Evolutionary conservation across 2,797 vertebrate species (phyloP).

Genomic region (Austrolebias charrua): DNA sequence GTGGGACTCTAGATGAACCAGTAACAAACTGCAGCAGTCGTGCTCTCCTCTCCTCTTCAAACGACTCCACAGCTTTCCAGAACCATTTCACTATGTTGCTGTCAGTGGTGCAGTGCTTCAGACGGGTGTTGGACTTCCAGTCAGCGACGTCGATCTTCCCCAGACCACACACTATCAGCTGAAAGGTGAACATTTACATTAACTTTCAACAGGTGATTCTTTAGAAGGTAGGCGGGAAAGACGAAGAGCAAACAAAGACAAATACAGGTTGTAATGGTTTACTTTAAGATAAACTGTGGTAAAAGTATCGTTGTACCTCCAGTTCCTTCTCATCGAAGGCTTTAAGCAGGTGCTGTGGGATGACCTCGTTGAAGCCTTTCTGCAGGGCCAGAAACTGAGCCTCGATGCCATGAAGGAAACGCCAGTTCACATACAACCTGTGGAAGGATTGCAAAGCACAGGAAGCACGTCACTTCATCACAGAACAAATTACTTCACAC

Average conservation of each 20-base stretch:
- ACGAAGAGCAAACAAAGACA: background rate
- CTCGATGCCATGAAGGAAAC: slow-evolving; percentile 95
- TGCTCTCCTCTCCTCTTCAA: slow-evolving; percentile 93
- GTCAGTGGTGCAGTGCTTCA: slow-evolving; percentile 96
- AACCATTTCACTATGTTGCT: slow-evolving; percentile 98
- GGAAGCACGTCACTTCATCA: background rate
- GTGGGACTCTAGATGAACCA: slow-evolving; percentile 93
- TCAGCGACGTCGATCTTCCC: slow-evolving; percentile 97
- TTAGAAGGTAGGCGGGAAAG: background rate
- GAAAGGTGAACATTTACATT: slow-evolving; percentile 1
- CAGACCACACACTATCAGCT: slow-evolving; percentile 96
- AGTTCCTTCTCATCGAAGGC: slow-evolving; percentile 98
- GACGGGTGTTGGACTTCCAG: slow-evolving; percentile 96
- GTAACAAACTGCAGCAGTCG: slow-evolving; percentile 97
- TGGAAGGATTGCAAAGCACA: background rate
- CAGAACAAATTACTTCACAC: too few relatives aligned
- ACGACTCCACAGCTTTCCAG: slow-evolving; percentile 97
- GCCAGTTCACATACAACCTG: slow-evolving; percentile 89
- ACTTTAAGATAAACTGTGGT: too few relatives aligned
- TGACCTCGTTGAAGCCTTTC: slow-evolving; percentile 99
- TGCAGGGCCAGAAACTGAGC: slow-evolving; percentile 97
- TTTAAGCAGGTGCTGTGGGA: slow-evolving; percentile 97
- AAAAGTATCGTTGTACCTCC: slow-evolving; percentile 79
- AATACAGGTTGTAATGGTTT: background rate
- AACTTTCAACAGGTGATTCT: background rate